Percentiles rank a stretch among this genome's conserved stretches.
Evolutionary conservation across 2,888 invertebrate species (phyloP).

Genomic region (Caenorhabditis zanzibari): DNA sequence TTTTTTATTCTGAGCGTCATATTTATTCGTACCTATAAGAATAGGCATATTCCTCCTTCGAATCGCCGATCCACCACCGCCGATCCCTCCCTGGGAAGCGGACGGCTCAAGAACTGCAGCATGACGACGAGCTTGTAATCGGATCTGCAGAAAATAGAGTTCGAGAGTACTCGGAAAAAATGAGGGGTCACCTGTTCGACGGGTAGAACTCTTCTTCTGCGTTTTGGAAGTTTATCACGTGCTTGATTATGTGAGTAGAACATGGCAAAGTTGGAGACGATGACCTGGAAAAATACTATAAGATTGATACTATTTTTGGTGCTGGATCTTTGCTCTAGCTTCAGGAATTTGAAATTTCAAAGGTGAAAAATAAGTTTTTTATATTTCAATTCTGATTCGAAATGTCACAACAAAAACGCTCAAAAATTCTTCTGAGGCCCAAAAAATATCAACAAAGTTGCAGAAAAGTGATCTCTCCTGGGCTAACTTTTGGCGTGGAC

Average conservation of each 20-base stretch:
- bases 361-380: no score
- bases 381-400: constrained; percentile 86
- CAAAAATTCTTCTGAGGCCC: no score
- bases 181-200: constrained; percentile 78
- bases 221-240: constrained; percentile 94
- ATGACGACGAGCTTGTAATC: constrained; percentile 82
- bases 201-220: constrained; percentile 89
- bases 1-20: no score
- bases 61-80: constrained; percentile 51
- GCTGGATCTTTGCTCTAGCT: no score
- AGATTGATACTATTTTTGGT: no score
- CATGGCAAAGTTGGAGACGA: constrained; percentile 79
- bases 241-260: constrained; percentile 93
- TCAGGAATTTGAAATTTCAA: no score
- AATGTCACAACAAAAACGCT: no score
- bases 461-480: no score
- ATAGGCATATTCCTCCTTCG: constrained; percentile 70
- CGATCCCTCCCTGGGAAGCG: constrained; percentile 44
- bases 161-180: constrained; percentile 3
- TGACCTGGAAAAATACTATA: constrained; percentile 67
- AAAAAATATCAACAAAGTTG: no score
- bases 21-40: constrained; percentile 47
- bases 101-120: constrained; percentile 78
- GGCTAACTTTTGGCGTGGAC: no score
- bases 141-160: constrained; percentile 71